phyloP scores from a whole-genome alignment of 2,113 vertebrate genomes.

The Pheucticus melanocephalus region DNA sequence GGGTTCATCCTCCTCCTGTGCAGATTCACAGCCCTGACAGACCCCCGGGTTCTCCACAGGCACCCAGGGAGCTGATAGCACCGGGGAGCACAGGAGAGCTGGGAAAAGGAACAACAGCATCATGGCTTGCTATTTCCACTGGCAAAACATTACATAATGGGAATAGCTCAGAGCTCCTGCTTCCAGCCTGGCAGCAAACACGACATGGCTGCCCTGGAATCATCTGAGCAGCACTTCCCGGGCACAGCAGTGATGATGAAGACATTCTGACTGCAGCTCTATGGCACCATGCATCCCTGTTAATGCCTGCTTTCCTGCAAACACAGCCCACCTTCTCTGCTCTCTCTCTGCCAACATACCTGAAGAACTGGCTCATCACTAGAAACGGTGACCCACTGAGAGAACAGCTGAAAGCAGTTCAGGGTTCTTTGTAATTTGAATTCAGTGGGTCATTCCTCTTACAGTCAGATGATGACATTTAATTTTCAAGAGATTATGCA shows the following conservation, averaged over 20 bases:
- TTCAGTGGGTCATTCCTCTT: background rate
- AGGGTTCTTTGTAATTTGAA: background rate
- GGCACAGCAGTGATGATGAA: background rate
- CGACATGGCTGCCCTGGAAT: background rate
- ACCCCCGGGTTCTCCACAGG: background rate
- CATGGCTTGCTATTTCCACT: accelerated
- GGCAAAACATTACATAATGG: accelerated
- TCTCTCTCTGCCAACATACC: background rate
- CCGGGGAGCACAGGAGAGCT: background rate
- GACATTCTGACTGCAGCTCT: background rate
- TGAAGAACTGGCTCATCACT: background rate
- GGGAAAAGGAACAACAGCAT: background rate
- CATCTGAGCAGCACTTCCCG: background rate
- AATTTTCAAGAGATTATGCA: background rate
- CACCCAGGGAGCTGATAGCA: background rate
- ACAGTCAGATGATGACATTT: background rate
- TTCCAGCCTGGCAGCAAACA: background rate
- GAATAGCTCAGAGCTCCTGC: background rate
- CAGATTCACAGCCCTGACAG: background rate
- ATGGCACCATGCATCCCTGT: background rate
- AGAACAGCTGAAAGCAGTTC: background rate
- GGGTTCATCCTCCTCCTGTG: background rate
- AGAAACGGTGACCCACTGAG: background rate
- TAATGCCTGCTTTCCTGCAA: background rate
- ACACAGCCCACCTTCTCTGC: background rate